Evolutionary conservation across 2,113 vertebrate genomes (phyloP).

Genomic region (Gavia stellata): DNA sequence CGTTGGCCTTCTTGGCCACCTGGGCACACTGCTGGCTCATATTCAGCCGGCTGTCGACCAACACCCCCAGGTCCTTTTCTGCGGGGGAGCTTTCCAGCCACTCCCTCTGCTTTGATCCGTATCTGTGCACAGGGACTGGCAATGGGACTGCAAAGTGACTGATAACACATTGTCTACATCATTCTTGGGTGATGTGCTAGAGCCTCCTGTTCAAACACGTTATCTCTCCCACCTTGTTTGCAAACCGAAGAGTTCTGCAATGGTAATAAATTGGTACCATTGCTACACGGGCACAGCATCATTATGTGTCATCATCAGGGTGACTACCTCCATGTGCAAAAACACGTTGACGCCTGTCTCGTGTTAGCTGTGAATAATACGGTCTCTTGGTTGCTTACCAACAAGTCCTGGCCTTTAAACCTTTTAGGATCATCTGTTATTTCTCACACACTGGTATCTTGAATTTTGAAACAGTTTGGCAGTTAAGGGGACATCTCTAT

Average conservation of each 20-base stretch:
- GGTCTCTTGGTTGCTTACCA: background rate
- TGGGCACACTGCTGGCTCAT: too few species aligned
- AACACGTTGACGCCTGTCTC: background rate
- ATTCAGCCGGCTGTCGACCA: too few species aligned
- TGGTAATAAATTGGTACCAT: background rate
- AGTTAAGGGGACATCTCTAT: background rate
- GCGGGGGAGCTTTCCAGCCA: too few species aligned
- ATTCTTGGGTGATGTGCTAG: background rate
- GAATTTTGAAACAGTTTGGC: background rate
- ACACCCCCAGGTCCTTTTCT: too few species aligned
- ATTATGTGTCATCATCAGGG: background rate
- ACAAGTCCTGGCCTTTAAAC: background rate
- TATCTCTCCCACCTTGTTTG: background rate
- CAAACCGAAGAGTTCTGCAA: background rate
- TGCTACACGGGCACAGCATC: background rate
- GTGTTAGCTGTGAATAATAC: background rate
- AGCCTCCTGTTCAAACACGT: constrained; percentile 1
- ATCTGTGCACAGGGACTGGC: background rate
- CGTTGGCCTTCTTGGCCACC: too few species aligned
- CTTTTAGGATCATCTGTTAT: background rate
- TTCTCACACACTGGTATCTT: background rate
- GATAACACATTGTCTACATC: background rate
- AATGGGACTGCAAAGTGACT: background rate
- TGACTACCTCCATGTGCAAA: background rate
- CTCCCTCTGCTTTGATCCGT: background rate